Evolutionary conservation across 2,888 invertebrate genomes (phyloP).

Genomic region (Alloscopus bannaensis): DNA sequence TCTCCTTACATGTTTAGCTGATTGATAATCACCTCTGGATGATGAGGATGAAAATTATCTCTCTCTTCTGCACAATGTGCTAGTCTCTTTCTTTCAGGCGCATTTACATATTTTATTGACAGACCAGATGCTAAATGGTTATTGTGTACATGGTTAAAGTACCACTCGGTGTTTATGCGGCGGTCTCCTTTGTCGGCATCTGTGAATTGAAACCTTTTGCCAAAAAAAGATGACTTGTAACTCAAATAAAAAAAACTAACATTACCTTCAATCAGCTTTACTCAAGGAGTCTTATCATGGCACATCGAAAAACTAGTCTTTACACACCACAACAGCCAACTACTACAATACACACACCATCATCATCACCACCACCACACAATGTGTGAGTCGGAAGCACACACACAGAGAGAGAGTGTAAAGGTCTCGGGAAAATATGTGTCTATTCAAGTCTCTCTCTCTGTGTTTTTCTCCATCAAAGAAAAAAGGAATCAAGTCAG

Average conservation of each 20-base stretch:
- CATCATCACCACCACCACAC: slow-evolving; percentile 22
- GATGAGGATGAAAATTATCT: slow-evolving; percentile 62
- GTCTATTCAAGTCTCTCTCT: slow-evolving; percentile 2
- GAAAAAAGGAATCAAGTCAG: too few relatives aligned
- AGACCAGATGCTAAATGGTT: slow-evolving; percentile 66
- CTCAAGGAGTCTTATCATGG: slow-evolving; percentile 63
- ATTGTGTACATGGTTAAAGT: slow-evolving; percentile 66
- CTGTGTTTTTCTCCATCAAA: neutral
- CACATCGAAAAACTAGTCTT: slow-evolving; percentile 64
- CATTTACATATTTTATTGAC: slow-evolving; percentile 66
- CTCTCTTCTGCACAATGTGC: slow-evolving; percentile 58
- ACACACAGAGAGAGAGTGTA: too few relatives aligned
- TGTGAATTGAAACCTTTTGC: slow-evolving; percentile 64
- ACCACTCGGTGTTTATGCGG: slow-evolving; percentile 66
- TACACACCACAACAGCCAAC: slow-evolving; percentile 60
- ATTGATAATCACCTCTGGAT: slow-evolving; percentile 64
- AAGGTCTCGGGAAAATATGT: too few relatives aligned
- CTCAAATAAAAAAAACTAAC: slow-evolving; percentile 66
- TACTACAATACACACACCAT: slow-evolving; percentile 19
- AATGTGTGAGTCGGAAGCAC: too few relatives aligned
- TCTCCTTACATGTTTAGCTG: too few relatives aligned
- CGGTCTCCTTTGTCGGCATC: slow-evolving; percentile 69
- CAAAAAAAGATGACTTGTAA: slow-evolving; percentile 66
- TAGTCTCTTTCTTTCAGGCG: too few relatives aligned
- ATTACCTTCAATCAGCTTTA: slow-evolving; percentile 64